These are phyloP conservation scores for Tragopan temminckii DNA, from an alignment of 2,797 vertebrate genomes.

Conservation along the genomic window DNA sequence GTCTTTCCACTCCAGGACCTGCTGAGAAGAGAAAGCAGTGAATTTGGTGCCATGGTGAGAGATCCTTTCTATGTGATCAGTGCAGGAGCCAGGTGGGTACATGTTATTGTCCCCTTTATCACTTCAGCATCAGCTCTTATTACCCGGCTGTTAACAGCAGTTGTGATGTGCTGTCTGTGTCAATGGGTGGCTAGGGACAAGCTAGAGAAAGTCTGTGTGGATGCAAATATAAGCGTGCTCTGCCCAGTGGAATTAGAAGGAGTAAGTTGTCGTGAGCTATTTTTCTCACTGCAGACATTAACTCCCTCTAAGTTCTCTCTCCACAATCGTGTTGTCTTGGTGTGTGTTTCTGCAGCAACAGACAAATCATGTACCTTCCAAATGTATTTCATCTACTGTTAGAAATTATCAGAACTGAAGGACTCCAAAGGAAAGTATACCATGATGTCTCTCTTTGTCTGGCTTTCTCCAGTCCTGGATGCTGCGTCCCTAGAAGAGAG, in stretches of 20 bases:
- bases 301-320: neutral
- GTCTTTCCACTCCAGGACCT: conserved; percentile 82
- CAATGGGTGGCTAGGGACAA: neutral
- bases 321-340: accelerated
- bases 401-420: neutral
- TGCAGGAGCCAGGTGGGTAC: conserved; percentile 81
- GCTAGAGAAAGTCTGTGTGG: neutral
- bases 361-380: neutral
- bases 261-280: neutral
- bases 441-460: neutral
- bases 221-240: neutral
- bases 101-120: neutral
- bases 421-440: neutral
- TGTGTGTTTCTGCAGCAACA: neutral
- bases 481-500: neutral
- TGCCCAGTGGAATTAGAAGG: neutral
- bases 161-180: neutral
- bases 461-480: neutral
- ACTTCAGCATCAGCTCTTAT: neutral
- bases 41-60: conserved; percentile 77
- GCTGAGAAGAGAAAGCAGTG: conserved; percentile 74
- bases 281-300: neutral
- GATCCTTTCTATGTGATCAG: conserved; percentile 64
- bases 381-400: neutral
- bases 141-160: neutral